Evolutionary conservation across 2,113 vertebrate species (phyloP).

Genomic region (Salvelinus alpinus): DNA sequence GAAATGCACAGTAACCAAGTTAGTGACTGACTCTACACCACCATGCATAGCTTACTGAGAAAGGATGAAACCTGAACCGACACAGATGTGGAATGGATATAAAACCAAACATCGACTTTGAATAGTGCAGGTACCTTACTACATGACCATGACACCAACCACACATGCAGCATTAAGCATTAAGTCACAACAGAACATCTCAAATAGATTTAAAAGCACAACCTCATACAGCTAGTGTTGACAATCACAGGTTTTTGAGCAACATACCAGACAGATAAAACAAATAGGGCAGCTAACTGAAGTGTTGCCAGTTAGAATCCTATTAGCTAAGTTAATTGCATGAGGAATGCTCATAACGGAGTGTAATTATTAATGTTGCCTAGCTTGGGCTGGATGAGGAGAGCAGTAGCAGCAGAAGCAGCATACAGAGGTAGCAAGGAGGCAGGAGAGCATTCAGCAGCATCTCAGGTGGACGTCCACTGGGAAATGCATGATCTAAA

Average conservation of each 20-base stretch:
- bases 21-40: no score
- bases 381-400: slow-evolving; percentile 59
- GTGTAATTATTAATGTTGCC: slow-evolving; percentile 58
- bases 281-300: slow-evolving; percentile 53
- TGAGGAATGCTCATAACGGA: slow-evolving; percentile 67
- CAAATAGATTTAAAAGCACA: no score
- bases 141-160: no score
- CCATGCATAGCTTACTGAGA: no score
- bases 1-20: no score
- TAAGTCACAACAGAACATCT: no score
- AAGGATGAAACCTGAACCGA: no score
- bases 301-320: slow-evolving; percentile 60
- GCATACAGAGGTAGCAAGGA: neutral
- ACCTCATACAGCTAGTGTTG: slow-evolving; percentile 24
- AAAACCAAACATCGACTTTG: no score
- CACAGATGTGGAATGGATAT: no score
- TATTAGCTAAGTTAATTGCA: slow-evolving; percentile 68
- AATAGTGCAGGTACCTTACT: no score
- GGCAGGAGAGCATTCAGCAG: slow-evolving; percentile 10
- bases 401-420: slow-evolving; percentile 51
- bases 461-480: no score
- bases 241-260: slow-evolving; percentile 38
- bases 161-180: no score
- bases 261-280: slow-evolving; percentile 33
- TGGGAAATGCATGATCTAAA: slow-evolving; percentile 16